Evolutionary conservation across 1,140 invertebrate species (phyloP), one percentile per base, ranked within the genome.

Genomic region (Dryas iulia): DNA sequence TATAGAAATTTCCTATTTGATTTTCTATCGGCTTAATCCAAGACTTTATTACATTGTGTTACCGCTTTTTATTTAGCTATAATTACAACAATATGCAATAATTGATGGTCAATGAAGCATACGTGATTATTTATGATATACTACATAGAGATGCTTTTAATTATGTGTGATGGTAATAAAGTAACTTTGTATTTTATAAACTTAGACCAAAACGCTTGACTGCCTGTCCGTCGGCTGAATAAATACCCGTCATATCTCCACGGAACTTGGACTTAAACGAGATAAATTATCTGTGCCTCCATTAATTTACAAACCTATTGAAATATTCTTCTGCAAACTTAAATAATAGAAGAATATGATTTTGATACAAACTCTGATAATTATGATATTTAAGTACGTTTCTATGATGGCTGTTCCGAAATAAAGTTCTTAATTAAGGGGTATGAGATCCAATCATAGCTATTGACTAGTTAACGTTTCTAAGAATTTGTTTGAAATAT

Each of bases 221-320:
- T 62, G 59, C 26, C 58, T 26, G 30, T 39, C 39, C 39, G 58
- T 47, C 67, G 66, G 65, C 58, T 64, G 61, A 69, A 69, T 69
- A 69, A 58, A 26, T 25, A 65, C 57, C 66, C 71, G 59, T 65
- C 53, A 26, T 69, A 66, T 64, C 59, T 61, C 35, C 62, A 53
- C 18, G n/a, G 23, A 24, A 4, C 18, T 35, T 1, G 12, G 12
- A 35, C n/a, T n/a, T 35, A 35, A n/a, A n/a, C n/a, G 33, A 35
- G 33, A 35, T 35, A 14, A 35, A 35, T 35, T 14, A n/a, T 1
- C n/a, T n/a, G 33, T 35, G 14, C 5, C 33, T 35, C 5, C 35
- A 47, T 14, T 35, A 14, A 35, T 47, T 21, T 47, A 47, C n/a
- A 5, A 18, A 18, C n/a, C 6, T 35, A 14, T 35, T 35, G 5